phyloP scores from a whole-genome alignment of 2,113 vertebrate species.

The Dendropsophus ebraccatus region DNA sequence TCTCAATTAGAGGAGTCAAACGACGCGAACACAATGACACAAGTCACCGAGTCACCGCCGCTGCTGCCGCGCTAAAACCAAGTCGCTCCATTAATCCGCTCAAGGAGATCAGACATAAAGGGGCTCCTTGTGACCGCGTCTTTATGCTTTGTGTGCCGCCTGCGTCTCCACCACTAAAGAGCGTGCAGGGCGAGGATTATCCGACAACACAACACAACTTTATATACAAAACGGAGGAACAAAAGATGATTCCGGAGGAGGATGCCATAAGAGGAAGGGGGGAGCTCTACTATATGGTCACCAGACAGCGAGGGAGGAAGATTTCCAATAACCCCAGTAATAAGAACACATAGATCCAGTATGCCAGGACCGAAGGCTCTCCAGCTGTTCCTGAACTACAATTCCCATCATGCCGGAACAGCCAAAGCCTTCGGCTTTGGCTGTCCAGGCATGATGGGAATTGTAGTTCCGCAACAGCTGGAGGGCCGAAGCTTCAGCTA shows the following conservation, averaged over 20 bases:
- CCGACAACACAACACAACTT: background rate
- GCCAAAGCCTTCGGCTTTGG: too few relatives aligned
- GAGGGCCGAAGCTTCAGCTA: too few relatives aligned
- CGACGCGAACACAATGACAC: background rate
- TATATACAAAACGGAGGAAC: background rate
- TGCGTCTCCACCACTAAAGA: background rate
- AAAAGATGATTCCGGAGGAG: background rate
- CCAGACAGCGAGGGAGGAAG: too few relatives aligned
- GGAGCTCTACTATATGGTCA: background rate
- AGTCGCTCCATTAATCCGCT: constrained; percentile 29
- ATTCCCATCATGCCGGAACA: too few relatives aligned
- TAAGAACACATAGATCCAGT: too few relatives aligned
- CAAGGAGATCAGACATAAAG: constrained; percentile 45
- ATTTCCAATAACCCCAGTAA: too few relatives aligned
- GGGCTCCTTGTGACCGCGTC: constrained; percentile 25
- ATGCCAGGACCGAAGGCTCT: too few relatives aligned
- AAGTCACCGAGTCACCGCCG: background rate
- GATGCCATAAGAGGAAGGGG: background rate
- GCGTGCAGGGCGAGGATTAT: constrained; percentile 1
- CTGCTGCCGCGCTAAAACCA: background rate
- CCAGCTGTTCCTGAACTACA: too few relatives aligned
- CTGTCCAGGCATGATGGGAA: too few relatives aligned
- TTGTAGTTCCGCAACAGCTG: too few relatives aligned
- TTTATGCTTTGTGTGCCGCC: background rate
- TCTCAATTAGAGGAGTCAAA: constrained; percentile 24